Evolutionary conservation across 2,797 vertebrate genomes (phyloP).

Genomic region (Orestias chungarensis): DNA sequence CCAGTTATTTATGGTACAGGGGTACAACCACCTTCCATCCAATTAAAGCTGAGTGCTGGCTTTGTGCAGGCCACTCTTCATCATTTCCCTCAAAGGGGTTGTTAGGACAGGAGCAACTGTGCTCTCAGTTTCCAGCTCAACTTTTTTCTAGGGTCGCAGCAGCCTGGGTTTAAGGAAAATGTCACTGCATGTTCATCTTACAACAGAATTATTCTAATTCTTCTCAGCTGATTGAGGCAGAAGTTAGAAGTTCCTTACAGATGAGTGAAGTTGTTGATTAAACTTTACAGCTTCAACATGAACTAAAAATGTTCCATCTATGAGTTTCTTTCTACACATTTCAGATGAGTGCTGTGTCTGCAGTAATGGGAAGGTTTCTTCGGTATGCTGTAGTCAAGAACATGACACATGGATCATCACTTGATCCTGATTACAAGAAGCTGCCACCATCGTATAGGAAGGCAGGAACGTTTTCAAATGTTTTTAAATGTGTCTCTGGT

Average conservation of each 20-base stretch:
- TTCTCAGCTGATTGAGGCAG: constrained; percentile 39
- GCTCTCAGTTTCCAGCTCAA: constrained; percentile 42
- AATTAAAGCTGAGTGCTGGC: constrained; percentile 79
- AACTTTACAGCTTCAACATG: neutral
- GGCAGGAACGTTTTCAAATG: no score
- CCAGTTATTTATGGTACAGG: constrained; percentile 72
- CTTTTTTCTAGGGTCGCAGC: constrained; percentile 25
- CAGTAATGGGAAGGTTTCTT: neutral
- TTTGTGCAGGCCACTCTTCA: constrained; percentile 68
- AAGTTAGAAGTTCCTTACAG: constrained; percentile 9
- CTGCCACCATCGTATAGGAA: no score
- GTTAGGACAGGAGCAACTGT: neutral
- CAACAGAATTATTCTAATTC: constrained; percentile 26
- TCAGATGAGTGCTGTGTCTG: neutral
- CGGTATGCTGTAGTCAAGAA: neutral
- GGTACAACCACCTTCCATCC: constrained; percentile 72
- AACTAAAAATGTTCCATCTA: neutral
- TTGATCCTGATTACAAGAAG: neutral
- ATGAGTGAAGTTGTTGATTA: neutral
- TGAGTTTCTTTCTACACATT: neutral
- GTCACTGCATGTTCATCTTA: constrained; percentile 35
- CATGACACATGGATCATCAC: neutral
- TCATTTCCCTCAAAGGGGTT: constrained; percentile 47
- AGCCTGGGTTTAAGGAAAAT: constrained; percentile 40
- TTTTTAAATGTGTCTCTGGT: no score